Evolutionary conservation across 2,888 invertebrate genomes (phyloP), one percentile per base, ranked within the genome.

Genomic region (Lypha dubia): DNA sequence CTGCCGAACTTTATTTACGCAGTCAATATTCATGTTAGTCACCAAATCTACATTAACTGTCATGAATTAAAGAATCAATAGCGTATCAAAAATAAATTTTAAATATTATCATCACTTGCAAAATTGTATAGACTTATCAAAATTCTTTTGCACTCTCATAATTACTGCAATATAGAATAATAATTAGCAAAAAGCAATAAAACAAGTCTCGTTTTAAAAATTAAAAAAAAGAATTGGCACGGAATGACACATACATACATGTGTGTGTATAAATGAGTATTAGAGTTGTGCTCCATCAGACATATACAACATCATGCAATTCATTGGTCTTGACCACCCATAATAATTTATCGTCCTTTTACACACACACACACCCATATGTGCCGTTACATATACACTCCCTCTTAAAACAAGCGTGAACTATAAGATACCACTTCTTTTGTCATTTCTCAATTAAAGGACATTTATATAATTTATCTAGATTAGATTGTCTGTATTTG

Each of bases 391-490:
- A n/a, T n/a, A n/a, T n/a, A 7, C 38, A 32, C 58, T 67, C 75
- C 83, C 60, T 38, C 58, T 56, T 56, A 74, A 51, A 22, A 17
- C 28, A 76, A 11, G 17, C 28, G 51, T 70, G 63, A 80, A 81
- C 75, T 80, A 87, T 87, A 89, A 89, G 90, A 89, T 88, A 87
- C 79, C 88, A 89, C 88, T 89, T 88, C 71, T 73, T 83, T 87
- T 87, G 87, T 88, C 88, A 88, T 90, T 88, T 89, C 88, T 90
- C 89, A 89, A 84, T 83, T 84, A 71, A 87, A 79, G 82, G 84
- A 87, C 84, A 87, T 87, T 88, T 86, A 71, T 86, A 81, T 86
- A 86, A 73, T 89, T 90, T 89, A 88, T 90, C 88, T 89, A 88
- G 89, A 88, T 87, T 88, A 87, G 86, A 88, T 89, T 89, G 70